Base-by-base conservation (phyloP, 2,888 invertebrate genomes). In the Creontiades dilutus region DNA sequence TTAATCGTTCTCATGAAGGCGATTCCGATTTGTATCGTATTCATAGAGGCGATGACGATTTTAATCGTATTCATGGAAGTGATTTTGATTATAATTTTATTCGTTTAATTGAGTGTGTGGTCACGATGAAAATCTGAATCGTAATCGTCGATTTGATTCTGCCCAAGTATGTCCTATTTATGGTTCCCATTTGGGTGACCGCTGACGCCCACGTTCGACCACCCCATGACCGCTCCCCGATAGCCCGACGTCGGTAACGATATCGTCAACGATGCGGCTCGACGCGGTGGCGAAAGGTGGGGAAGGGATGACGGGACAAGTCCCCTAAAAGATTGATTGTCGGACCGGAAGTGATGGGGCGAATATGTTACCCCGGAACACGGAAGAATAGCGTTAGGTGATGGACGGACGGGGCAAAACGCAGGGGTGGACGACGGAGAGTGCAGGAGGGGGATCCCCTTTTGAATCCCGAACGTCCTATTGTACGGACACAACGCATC, bases 401-500 rank as follows among this genome's bases (percentile, higher is more conserved):
- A 16, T 12, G 52, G 52, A 12, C 11, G 52, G 52, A n/a, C n/a
- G n/a, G 14, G 52, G 52, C 16, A n/a, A n/a, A n/a, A n/a, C 2
- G 52, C 5, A 52, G 52, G 52, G 16, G 52, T 12, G 52, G 11
- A 19, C 19, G n/a, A 19, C 0, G n/a, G 61, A 9, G 61, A 19
- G 61, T 16, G 57, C 13, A n/a, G n/a, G n/a, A n/a, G 61, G 16
- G 61, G n/a, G 2, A n/a, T 61, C 19, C 61, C 61, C 61, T n/a
- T 61, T 61, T 61, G 61, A 61, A 61, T 61, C n/a, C n/a, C n/a
- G n/a, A 61, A n/a, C 61, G 61, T 61, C 19, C 68, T 19, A 86
- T 86, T 86, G 86, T 86, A 46, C 28, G 86, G 61, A 68, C 61
- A 68, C 37, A 46, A 68, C 86, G 68, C 86, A 86, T 86, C 86